A percentile compares a stretch with the other conserved stretches of the same genome.
phyloP scores from a whole-genome alignment of 1,140 invertebrate genomes.

The Periplaneta americana region DNA sequence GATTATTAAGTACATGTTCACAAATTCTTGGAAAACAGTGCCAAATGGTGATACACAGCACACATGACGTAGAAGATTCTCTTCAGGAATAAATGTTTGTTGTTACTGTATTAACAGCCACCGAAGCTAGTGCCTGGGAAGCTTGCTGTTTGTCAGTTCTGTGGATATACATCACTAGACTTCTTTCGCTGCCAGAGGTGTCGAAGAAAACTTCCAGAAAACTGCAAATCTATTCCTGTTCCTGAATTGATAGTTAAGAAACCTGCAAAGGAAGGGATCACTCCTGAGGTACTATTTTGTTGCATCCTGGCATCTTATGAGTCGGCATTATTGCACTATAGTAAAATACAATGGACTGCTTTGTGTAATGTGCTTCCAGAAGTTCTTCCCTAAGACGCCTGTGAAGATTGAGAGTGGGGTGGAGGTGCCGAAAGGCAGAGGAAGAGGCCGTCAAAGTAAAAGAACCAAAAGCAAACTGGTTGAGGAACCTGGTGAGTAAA shows the following conservation, averaged over 20 bases:
- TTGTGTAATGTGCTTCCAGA: not conserved
- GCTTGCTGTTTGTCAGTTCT: slow-evolving; percentile 62
- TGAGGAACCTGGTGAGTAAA: slow-evolving; percentile 21
- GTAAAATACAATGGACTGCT: too few relatives aligned
- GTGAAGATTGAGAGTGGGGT: not conserved
- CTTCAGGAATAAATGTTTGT: too few relatives aligned
- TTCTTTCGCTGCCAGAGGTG: slow-evolving; percentile 66
- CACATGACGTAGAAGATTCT: too few relatives aligned
- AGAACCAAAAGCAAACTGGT: slow-evolving; percentile 15
- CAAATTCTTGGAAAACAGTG: too few relatives aligned
- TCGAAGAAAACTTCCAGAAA: slow-evolving; percentile 43
- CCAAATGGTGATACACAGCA: too few relatives aligned
- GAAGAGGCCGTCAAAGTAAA: slow-evolving; percentile 2
- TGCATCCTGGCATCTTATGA: too few relatives aligned
- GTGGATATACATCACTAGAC: slow-evolving; percentile 63
- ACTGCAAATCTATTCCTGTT: slow-evolving; percentile 40
- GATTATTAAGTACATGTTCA: too few relatives aligned
- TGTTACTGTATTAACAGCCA: slow-evolving; percentile 25
- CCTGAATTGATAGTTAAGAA: slow-evolving; percentile 30
- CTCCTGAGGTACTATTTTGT: not conserved
- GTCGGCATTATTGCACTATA: too few relatives aligned
- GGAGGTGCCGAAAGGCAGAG: slow-evolving; percentile 7
- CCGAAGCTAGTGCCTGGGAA: slow-evolving; percentile 59
- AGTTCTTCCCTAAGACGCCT: not conserved
- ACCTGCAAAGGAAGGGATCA: not conserved